Evolutionary conservation across 2,113 vertebrate species (phyloP).

Genomic region (Columba livia): DNA sequence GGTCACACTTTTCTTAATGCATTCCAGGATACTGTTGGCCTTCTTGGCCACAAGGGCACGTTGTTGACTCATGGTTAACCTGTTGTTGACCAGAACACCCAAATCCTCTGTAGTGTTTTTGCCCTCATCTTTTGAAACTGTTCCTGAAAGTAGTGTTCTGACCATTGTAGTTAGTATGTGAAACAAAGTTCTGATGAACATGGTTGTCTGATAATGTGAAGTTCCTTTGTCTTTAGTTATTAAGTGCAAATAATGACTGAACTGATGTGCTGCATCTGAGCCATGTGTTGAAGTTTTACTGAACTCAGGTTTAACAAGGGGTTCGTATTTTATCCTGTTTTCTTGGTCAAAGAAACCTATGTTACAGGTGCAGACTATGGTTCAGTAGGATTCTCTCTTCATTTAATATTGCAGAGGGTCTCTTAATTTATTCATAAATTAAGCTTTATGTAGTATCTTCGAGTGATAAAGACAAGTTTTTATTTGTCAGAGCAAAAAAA

Average conservation of each 20-base stretch:
- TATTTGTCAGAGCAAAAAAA: neutral
- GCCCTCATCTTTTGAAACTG: neutral
- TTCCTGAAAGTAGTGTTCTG: neutral
- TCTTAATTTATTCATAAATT: neutral
- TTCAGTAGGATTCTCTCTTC: neutral
- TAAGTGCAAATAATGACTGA: neutral
- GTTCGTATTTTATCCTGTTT: neutral
- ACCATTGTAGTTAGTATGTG: neutral
- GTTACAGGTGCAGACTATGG: neutral
- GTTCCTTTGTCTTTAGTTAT: neutral
- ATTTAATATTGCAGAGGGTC: neutral
- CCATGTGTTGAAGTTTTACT: neutral
- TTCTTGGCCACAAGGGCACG: too few relatives aligned
- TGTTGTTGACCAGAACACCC: too few relatives aligned
- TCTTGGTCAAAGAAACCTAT: neutral
- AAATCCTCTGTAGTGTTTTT: neutral
- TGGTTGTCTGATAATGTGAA: neutral
- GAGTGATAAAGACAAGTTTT: neutral
- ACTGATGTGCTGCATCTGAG: neutral
- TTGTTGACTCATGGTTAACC: too few relatives aligned
- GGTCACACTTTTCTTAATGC: too few relatives aligned
- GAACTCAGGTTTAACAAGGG: neutral
- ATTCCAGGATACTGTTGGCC: too few relatives aligned
- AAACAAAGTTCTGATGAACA: neutral
- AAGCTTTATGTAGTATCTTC: neutral